Evolutionary conservation across 2,888 invertebrate species (phyloP).

Genomic region (Sinelater perroti): DNA sequence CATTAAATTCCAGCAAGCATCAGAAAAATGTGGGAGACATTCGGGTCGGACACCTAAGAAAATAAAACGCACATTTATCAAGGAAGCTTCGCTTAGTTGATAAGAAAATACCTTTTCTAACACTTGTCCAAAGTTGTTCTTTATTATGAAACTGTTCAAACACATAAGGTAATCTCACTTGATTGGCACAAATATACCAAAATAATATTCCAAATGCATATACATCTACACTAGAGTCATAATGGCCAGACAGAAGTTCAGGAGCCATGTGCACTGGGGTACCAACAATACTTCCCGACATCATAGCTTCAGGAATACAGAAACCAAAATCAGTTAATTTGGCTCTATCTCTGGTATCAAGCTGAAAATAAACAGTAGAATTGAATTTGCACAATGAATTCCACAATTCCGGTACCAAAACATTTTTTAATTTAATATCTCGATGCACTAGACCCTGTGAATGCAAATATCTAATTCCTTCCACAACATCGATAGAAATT

Average conservation of each 20-base stretch:
- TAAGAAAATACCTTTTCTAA: slow-evolving; percentile 73
- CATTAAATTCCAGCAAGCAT: slow-evolving; percentile 86
- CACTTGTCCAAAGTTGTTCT: slow-evolving; percentile 86
- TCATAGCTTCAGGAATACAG: slow-evolving; percentile 89
- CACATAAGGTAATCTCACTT: slow-evolving; percentile 77
- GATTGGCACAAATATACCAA: slow-evolving; percentile 90
- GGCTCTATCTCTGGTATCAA: slow-evolving; percentile 77
- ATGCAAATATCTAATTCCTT: slow-evolving; percentile 88
- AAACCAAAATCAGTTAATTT: slow-evolving; percentile 89
- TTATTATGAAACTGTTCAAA: slow-evolving; percentile 87
- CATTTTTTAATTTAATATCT: slow-evolving; percentile 91
- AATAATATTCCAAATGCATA: slow-evolving; percentile 91
- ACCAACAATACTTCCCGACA: slow-evolving; percentile 89
- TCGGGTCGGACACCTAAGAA: slow-evolving; percentile 81
- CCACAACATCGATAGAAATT: slow-evolving; percentile 83
- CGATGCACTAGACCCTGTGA: slow-evolving; percentile 88
- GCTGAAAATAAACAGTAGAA: slow-evolving; percentile 51
- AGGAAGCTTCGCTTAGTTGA: neutral
- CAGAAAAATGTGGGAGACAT: slow-evolving; percentile 75
- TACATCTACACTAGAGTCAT: slow-evolving; percentile 85
- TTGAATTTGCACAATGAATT: neutral
- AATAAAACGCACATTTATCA: neutral
- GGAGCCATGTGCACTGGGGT: slow-evolving; percentile 94
- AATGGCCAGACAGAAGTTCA: slow-evolving; percentile 81
- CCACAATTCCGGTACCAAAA: too few relatives aligned